Conservation (phyloP, 2,888 invertebrate genomes). For the Neuroscelio doddi region DNA sequence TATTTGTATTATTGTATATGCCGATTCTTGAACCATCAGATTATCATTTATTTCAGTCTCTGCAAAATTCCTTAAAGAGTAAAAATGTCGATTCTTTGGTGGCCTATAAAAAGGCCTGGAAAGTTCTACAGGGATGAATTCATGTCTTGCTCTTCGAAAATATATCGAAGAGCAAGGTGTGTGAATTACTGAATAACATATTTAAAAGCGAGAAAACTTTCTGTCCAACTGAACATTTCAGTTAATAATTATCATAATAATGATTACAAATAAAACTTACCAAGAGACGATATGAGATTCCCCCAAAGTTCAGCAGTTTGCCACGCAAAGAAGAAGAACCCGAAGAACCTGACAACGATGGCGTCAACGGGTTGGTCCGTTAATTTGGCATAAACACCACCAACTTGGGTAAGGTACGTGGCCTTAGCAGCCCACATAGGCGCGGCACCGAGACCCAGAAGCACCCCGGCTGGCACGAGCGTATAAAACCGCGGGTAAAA, state of each 20-base stretch:
- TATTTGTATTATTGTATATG: too few species aligned
- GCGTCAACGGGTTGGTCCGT: conserved; percentile 91
- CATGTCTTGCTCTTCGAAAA: too few species aligned
- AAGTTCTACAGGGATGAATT: too few species aligned
- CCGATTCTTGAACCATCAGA: too few species aligned
- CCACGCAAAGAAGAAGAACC: conserved; percentile 98
- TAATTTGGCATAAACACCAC: conserved; percentile 90
- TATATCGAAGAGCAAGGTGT: too few species aligned
- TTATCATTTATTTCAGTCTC: too few species aligned
- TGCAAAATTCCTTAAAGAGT: too few species aligned
- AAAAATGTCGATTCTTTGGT: too few species aligned
- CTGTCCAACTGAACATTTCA: not conserved
- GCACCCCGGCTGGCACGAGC: conserved; percentile 91
- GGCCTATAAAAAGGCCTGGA: too few species aligned
- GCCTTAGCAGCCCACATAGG: conserved; percentile 99
- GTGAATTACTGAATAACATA: too few species aligned
- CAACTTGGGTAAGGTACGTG: conserved; percentile 95
- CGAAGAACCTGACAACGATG: conserved; percentile 97
- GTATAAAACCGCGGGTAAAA: conserved; percentile 94
- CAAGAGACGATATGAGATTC: conserved; percentile 94
- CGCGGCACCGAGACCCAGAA: conserved; percentile 96
- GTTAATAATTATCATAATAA: not conserved
- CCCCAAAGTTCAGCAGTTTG: conserved; percentile 98
- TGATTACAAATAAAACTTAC: conserved; percentile 74
- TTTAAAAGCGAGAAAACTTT: too few species aligned